Evolutionary conservation across 2,797 vertebrate genomes (phyloP).

Genomic region (Melanogrammus aeglefinus): DNA sequence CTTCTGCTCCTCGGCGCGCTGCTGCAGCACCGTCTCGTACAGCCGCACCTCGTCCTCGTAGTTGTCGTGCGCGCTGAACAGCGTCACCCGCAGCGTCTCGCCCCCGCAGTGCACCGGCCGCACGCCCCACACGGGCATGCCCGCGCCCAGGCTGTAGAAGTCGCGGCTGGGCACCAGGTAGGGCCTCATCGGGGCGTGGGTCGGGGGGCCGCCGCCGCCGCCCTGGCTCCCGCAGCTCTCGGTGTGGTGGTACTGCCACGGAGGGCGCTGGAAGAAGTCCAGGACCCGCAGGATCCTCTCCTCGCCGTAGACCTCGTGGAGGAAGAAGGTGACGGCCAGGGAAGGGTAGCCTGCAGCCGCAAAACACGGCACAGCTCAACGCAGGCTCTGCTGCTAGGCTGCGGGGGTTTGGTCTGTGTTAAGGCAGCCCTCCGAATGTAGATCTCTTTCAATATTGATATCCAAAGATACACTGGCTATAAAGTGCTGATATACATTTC

Average conservation of each 20-base stretch:
- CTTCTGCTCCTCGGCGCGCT: conserved; percentile 79
- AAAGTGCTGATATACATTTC: not conserved
- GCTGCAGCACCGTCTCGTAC: conserved; percentile 86
- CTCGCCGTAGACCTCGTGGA: conserved; percentile 82
- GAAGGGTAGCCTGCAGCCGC: conserved; percentile 76
- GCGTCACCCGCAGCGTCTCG: conserved; percentile 84
- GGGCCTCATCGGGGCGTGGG: conserved; percentile 45
- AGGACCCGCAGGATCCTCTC: conserved; percentile 82
- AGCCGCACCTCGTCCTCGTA: conserved; percentile 86
- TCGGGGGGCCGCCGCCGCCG: conserved; percentile 42
- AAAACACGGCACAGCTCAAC: not conserved
- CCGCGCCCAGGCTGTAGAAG: conserved; percentile 84
- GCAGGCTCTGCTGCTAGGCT: not conserved
- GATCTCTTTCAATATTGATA: not conserved
- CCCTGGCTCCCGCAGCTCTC: conserved; percentile 58
- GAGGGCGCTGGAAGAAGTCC: conserved; percentile 83
- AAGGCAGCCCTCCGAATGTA: not conserved
- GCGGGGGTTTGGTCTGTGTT: not conserved
- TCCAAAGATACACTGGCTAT: not conserved
- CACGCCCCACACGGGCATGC: conserved; percentile 91
- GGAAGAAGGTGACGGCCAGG: conserved; percentile 86
- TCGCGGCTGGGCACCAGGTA: conserved; percentile 75
- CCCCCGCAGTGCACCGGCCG: conserved; percentile 78
- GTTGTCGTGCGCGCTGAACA: conserved; percentile 86
- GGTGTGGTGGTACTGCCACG: conserved; percentile 82